phyloP scores from a whole-genome alignment of 2,113 vertebrate genomes.

The Elgaria multicarinata region DNA sequence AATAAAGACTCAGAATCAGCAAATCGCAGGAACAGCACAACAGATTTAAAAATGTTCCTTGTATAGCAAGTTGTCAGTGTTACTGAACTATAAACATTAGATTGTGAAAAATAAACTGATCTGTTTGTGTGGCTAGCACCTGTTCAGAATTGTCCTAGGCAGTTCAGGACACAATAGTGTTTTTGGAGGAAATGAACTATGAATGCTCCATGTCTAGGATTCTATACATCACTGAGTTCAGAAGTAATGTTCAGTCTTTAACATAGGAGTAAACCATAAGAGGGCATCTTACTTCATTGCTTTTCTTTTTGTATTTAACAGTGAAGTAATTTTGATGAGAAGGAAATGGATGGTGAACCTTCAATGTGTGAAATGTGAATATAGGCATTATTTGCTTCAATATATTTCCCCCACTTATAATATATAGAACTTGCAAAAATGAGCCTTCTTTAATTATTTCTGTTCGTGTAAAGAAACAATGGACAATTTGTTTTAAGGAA shows the following conservation, averaged over 20 bases:
- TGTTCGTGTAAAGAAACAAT: neutral
- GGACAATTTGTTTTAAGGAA: no score
- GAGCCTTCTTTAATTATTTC: neutral
- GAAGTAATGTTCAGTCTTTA: neutral
- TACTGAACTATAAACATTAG: slow-evolving; percentile 11
- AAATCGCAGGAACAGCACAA: neutral
- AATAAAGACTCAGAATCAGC: neutral
- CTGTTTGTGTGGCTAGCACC: neutral
- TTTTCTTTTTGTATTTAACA: no score
- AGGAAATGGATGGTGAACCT: neutral
- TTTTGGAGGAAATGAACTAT: neutral
- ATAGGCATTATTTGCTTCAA: neutral
- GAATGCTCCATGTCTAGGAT: neutral
- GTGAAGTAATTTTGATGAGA: neutral
- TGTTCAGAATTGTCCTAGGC: neutral
- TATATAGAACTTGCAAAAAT: neutral
- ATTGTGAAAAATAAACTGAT: slow-evolving; percentile 27
- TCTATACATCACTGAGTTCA: neutral
- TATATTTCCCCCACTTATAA: neutral
- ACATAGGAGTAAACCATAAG: neutral
- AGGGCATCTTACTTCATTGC: neutral
- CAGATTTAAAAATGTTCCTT: neutral
- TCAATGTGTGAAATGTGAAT: neutral
- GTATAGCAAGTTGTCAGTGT: slow-evolving; percentile 17
- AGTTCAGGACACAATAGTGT: neutral